Evolutionary conservation across 2,113 vertebrate genomes (phyloP).

Genomic region (Epinephelus fuscoguttatus): DNA sequence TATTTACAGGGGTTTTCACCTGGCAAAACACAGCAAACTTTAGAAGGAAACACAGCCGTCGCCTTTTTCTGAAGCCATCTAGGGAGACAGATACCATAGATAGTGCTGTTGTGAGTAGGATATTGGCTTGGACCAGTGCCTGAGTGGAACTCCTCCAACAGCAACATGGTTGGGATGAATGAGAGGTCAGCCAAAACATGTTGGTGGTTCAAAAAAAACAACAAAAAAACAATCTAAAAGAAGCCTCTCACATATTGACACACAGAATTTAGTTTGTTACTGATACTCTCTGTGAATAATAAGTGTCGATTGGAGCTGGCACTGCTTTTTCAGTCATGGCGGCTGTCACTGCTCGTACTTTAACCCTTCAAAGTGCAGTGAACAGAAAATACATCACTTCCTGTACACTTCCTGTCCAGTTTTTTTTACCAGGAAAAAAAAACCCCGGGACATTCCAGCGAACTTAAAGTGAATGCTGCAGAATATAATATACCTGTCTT

Average conservation of each 20-base stretch:
- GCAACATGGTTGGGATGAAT: constrained; percentile 42
- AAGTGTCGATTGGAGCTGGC: too few species aligned
- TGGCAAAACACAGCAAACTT: not conserved
- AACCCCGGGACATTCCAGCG: not conserved
- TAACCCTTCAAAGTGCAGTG: not conserved
- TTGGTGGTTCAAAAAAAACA: not conserved
- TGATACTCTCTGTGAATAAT: not conserved
- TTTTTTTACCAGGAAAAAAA: not conserved
- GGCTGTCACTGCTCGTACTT: not conserved
- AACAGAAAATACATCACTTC: constrained; percentile 10
- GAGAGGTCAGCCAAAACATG: constrained; percentile 41
- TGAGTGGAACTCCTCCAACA: constrained; percentile 55
- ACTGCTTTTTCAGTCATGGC: too few species aligned
- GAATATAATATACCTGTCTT: not conserved
- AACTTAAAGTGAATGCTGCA: not conserved
- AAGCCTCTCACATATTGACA: not conserved
- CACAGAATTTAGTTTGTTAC: too few species aligned
- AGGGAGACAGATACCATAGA: constrained; percentile 20
- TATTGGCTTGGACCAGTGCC: constrained; percentile 39
- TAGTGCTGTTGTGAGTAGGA: constrained; percentile 13
- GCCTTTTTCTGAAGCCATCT: constrained; percentile 14
- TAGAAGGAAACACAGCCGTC: not conserved
- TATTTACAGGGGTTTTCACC: too few species aligned
- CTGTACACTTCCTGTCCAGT: not conserved
- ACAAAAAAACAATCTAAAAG: not conserved